Conservation (phyloP, 2,797 vertebrate species). For the Poeciliopsis paucimaculata region DNA sequence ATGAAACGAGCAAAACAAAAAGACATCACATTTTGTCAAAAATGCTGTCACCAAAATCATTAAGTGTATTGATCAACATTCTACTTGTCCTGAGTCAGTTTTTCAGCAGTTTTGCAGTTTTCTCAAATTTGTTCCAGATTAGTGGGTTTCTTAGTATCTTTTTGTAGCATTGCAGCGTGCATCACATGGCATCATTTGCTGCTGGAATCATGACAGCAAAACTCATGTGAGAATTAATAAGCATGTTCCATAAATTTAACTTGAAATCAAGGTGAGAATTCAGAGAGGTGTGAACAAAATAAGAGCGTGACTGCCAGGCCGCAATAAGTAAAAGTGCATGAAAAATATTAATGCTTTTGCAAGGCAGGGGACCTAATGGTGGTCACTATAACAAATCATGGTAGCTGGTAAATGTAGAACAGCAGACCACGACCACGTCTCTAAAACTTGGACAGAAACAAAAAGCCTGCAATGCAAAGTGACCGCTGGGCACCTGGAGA, state of each 20-base stretch:
- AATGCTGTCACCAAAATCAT: no score
- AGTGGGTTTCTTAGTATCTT: not conserved
- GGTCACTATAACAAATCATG: not conserved
- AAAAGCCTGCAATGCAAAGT: not conserved
- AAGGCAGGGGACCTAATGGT: not conserved
- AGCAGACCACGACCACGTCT: not conserved
- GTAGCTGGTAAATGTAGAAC: not conserved
- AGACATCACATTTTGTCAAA: no score
- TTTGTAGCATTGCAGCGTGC: not conserved
- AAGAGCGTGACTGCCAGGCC: conserved; percentile 1
- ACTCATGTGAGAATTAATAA: not conserved
- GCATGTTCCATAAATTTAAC: conserved; percentile 2
- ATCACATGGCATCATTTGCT: not conserved
- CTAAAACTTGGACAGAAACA: conserved; percentile 26
- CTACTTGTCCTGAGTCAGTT: no score
- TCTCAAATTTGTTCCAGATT: no score
- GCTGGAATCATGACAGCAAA: not conserved
- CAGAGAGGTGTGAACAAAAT: not conserved
- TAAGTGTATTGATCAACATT: no score
- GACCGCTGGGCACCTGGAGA: not conserved
- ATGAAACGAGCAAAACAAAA: no score
- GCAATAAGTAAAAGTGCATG: not conserved
- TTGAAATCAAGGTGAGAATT: conserved; percentile 16
- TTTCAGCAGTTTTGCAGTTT: no score
- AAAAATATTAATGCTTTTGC: not conserved